Base-by-base conservation (phyloP, 1,140 invertebrate species). In the Caenorhabditis briggsae region DNA sequence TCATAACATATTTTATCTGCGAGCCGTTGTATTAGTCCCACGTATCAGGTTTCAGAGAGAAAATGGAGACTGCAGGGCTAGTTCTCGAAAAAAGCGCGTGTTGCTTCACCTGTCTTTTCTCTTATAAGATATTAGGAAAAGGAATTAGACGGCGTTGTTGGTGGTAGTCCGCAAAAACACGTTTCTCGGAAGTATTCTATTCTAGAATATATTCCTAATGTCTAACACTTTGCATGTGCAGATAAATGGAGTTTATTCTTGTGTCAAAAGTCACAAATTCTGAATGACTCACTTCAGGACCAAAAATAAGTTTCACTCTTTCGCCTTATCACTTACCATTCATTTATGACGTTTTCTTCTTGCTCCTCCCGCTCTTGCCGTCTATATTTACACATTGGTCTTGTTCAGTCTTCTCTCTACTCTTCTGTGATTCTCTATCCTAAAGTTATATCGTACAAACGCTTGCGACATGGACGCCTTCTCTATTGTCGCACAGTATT, bases 271-370 rank as follows among this genome's bases (percentile, higher is more conserved):
- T 33, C 33, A 33, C 33, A 33, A 33, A 53, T 11, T 53, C 50
- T 53, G 12, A 16, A 53, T 53, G 50, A 53, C 50, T 53, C 50
- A 53, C 12, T 14, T 16, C 16, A 14, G 50, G 50, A 16, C 11
- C 50, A 14, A 2, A 2, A 8, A 11, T 11, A 53, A 11, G 33
- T 33, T 33, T 53, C 50, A 53, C 16, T 9, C 14, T n/a, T 20
- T n/a, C 20, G n/a, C n/a, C 56, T 64, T 33, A 64, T 64, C 25
- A 64, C 16, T 33, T 33, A 33, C 33, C 33, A 33, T 33, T 33
- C 33, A 33, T 58, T 64, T 23, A 64, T 64, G 59, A 64, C 59
- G 59, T 64, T 25, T 33, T 33, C 20, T 64, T 33, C 20, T 64
- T 33, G 23, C 59, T 64, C 20, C 9, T 64, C 59, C 25, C 33